Evolutionary conservation across 2,888 invertebrate genomes (phyloP).

Genomic region (Frankliniella fusca): DNA sequence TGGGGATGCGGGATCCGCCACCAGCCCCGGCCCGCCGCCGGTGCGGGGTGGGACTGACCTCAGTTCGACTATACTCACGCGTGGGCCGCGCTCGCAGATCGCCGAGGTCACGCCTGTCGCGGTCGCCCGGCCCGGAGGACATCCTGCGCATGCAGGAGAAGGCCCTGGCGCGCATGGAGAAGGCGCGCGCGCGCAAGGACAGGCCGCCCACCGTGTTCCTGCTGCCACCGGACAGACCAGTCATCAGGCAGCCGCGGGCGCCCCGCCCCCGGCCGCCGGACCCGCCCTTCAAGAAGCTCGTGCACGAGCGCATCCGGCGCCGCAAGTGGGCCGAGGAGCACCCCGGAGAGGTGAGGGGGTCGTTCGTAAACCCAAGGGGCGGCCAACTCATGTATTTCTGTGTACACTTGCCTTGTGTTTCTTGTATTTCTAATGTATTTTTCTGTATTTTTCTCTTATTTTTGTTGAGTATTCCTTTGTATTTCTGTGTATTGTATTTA

Average conservation of each 20-base stretch:
- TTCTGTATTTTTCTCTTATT: too few relatives aligned
- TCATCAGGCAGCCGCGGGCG: constrained; percentile 14
- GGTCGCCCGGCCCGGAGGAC: constrained; percentile 7
- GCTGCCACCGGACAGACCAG: not conserved
- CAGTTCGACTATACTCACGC: too few relatives aligned
- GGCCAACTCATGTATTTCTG: too few relatives aligned
- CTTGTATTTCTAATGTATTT: too few relatives aligned
- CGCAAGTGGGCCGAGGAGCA: constrained; percentile 20
- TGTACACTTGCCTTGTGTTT: too few relatives aligned
- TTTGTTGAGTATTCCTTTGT: too few relatives aligned
- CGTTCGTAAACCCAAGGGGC: too few relatives aligned
- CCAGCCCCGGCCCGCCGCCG: too few relatives aligned
- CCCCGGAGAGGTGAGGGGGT: not conserved
- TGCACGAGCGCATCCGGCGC: constrained; percentile 24
- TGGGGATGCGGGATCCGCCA: too few relatives aligned
- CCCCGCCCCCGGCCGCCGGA: not conserved
- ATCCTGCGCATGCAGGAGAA: constrained; percentile 16
- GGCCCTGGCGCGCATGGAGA: constrained; percentile 16
- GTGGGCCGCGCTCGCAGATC: too few relatives aligned
- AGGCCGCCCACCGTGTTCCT: constrained; percentile 14
- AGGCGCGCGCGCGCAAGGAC: not conserved
- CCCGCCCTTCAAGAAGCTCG: constrained; percentile 24
- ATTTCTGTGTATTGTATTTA: too few relatives aligned
- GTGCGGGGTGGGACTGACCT: too few relatives aligned
- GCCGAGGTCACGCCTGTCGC: not conserved